Percentiles rank a stretch among this genome's conserved stretches.
Conservation (phyloP, 64 coral and sea anemone genomes). For the Exaiptasia diaphana region DNA sequence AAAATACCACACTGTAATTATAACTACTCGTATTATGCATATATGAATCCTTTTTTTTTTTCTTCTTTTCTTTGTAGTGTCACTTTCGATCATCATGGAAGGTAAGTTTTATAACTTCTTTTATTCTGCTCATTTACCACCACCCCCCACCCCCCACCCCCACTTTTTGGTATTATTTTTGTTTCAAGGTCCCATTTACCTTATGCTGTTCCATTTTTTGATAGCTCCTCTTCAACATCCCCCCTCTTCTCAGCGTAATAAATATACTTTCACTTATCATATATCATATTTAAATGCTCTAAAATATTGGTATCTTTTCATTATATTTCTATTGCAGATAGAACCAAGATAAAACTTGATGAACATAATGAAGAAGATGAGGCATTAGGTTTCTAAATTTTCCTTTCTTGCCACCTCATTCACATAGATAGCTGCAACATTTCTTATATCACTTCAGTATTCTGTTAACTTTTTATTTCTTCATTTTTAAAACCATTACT, state of each 20-base stretch:
- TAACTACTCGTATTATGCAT: slow-evolving; percentile 16
- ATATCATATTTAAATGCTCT: background rate
- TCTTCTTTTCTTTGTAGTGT: background rate
- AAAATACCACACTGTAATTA: background rate
- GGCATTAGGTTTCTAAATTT: background rate
- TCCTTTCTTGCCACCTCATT: background rate
- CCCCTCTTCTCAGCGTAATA: background rate
- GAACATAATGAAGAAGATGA: background rate
- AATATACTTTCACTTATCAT: background rate
- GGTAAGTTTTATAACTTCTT: background rate
- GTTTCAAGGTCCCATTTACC: background rate
- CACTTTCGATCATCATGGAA: background rate
- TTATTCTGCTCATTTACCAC: background rate
- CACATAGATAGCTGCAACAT: background rate
- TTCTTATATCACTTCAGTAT: background rate
- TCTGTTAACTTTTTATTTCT: background rate
- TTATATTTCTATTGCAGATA: background rate
- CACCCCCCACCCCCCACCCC: background rate
- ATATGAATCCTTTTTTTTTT: background rate
- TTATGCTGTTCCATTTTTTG: background rate
- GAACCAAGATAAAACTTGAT: background rate
- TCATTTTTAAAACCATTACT: background rate
- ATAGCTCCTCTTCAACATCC: background rate
- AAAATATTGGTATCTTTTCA: too few relatives aligned
- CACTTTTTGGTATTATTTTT: background rate